phyloP scores from a whole-genome alignment of 2,113 vertebrate genomes.

The Tricholaema leucomelas region DNA sequence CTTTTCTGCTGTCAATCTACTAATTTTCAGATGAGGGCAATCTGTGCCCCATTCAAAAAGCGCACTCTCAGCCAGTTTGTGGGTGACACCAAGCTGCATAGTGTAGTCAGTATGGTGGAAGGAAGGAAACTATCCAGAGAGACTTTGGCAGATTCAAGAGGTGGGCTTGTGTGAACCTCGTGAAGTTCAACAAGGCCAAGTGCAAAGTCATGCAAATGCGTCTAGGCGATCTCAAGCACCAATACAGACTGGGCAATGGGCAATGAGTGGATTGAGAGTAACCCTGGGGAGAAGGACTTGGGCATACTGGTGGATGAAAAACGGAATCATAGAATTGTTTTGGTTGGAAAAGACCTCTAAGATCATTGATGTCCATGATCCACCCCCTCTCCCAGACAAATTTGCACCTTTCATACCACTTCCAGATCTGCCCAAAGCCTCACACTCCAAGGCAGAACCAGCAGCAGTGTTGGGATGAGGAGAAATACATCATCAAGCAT shows the following conservation, averaged over 20 bases:
- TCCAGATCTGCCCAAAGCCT: background rate
- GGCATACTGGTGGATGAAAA: background rate
- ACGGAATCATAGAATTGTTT: background rate
- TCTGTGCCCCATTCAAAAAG: background rate
- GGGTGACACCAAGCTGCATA: background rate
- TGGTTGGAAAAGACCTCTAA: no score
- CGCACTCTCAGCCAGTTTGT: background rate
- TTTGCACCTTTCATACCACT: background rate
- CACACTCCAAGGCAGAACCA: background rate
- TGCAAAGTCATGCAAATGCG: background rate
- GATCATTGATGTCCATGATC: no score
- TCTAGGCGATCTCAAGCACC: background rate
- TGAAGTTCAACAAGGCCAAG: background rate
- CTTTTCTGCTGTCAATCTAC: background rate
- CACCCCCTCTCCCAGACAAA: background rate
- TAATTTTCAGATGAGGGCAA: background rate
- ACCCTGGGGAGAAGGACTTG: background rate
- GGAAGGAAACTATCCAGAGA: no score
- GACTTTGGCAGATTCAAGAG: background rate
- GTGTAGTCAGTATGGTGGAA: background rate
- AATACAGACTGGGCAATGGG: background rate
- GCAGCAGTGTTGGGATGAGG: background rate
- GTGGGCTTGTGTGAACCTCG: background rate
- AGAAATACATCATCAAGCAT: background rate
- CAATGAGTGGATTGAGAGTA: background rate